phyloP scores from a whole-genome alignment of 2,888 invertebrate genomes.

The Coelopa pilipes region DNA sequence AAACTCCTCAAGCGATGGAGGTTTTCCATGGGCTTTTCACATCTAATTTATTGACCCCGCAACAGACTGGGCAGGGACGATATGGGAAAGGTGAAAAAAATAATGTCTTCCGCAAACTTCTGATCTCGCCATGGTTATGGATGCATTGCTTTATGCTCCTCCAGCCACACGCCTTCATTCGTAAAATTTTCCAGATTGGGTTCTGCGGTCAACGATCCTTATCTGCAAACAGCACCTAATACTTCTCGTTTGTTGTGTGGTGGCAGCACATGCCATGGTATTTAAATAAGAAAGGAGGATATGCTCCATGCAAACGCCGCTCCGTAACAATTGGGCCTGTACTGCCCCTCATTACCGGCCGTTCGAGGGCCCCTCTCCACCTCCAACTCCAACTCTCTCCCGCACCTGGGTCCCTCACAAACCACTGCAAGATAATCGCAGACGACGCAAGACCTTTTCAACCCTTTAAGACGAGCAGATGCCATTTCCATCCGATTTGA shows the following conservation, averaged over 20 bases:
- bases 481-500: background rate
- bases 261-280: background rate
- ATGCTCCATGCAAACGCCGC: background rate
- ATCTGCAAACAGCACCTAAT: background rate
- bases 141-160: background rate
- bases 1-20: background rate
- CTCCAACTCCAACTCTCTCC: slow-evolving; percentile 34
- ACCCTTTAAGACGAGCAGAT: slow-evolving; percentile 9
- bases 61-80: background rate
- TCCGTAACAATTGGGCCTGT: slow-evolving; percentile 1
- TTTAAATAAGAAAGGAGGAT: slow-evolving; percentile 21
- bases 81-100: background rate
- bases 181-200: background rate
- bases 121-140: too few relatives aligned
- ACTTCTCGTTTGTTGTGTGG: background rate
- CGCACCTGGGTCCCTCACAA: slow-evolving; percentile 16
- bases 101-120: too few relatives aligned
- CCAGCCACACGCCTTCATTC: background rate
- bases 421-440: background rate
- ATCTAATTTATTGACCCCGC: background rate
- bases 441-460: too few relatives aligned
- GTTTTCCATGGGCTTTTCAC: too few relatives aligned
- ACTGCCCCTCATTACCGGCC: too few relatives aligned
- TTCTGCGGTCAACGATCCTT: background rate
- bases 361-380: background rate